Evolutionary conservation across 1,140 invertebrate genomes (phyloP).

Genomic region (Pseudomyrmex concolor): DNA sequence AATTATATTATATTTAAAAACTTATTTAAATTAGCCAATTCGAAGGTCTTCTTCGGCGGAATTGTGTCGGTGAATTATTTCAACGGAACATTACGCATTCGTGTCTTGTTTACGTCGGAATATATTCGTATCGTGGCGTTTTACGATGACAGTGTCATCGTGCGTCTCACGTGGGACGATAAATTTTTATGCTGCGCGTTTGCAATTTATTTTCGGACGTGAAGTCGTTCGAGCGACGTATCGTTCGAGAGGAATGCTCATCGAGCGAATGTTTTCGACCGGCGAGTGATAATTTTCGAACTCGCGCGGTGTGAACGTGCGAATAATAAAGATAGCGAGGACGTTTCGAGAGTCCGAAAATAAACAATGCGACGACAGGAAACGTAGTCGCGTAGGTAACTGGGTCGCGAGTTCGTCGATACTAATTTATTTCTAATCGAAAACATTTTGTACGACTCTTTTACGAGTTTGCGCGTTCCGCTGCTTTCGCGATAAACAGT

Average conservation of each 20-base stretch:
- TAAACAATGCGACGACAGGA: conserved; percentile 60
- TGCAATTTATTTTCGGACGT: conserved; percentile 61
- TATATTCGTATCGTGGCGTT: not conserved
- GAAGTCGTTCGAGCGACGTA: conserved; percentile 38
- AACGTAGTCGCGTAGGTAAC: conserved; percentile 53
- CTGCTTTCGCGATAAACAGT: not conserved
- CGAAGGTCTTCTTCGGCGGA: not conserved
- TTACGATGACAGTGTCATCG: not conserved
- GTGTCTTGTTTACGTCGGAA: not conserved
- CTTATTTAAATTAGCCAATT: not conserved
- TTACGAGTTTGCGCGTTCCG: conserved; percentile 10
- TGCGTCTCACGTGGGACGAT: not conserved
- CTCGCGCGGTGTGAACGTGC: not conserved
- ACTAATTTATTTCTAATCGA: conserved; percentile 75
- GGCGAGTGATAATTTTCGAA: conserved; percentile 31
- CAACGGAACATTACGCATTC: not conserved
- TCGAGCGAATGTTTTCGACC: not conserved
- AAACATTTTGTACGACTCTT: conserved; percentile 43
- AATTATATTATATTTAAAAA: not conserved
- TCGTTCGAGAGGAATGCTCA: not conserved
- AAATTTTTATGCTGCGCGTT: conserved; percentile 33
- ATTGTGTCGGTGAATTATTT: conserved; percentile 6
- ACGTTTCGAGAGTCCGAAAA: conserved; percentile 54
- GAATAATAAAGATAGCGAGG: conserved; percentile 23
- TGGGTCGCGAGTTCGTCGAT: conserved; percentile 82